Conservation (phyloP, 2,797 vertebrate species). For the Tolypeutes matacus region DNA sequence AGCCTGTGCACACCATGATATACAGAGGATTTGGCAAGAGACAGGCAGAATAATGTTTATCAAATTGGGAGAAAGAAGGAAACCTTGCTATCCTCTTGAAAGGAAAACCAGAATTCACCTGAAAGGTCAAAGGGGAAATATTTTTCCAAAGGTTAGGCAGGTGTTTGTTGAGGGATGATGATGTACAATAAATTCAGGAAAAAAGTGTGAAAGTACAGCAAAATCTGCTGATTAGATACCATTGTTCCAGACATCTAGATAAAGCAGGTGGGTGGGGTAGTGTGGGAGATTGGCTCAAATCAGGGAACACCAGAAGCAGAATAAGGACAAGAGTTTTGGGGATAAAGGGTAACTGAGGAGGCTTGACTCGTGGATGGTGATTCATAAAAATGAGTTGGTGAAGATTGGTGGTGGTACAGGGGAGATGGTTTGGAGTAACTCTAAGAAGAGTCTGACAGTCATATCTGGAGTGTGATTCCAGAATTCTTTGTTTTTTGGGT, state of each 20-base stretch:
- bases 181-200: not conserved
- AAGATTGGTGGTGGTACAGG: not conserved
- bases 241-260: not conserved
- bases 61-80: not conserved
- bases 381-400: not conserved
- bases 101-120: not conserved
- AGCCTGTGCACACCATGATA: not conserved
- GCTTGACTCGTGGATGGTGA: not conserved
- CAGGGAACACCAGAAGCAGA: not conserved
- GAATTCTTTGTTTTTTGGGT: not conserved
- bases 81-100: not conserved
- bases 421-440: not conserved
- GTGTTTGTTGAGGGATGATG: not conserved
- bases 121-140: not conserved
- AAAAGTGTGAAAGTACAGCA: conserved; percentile 8
- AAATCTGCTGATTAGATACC: not conserved
- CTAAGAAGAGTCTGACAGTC: not conserved
- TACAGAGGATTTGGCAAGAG: not conserved
- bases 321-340: not conserved
- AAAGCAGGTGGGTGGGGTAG: not conserved
- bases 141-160: not conserved
- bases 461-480: not conserved
- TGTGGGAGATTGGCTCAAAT: not conserved
- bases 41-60: not conserved
- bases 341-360: not conserved